Evolutionary conservation across 2,797 vertebrate genomes (phyloP).

Genomic region (Malacoraja senta): DNA sequence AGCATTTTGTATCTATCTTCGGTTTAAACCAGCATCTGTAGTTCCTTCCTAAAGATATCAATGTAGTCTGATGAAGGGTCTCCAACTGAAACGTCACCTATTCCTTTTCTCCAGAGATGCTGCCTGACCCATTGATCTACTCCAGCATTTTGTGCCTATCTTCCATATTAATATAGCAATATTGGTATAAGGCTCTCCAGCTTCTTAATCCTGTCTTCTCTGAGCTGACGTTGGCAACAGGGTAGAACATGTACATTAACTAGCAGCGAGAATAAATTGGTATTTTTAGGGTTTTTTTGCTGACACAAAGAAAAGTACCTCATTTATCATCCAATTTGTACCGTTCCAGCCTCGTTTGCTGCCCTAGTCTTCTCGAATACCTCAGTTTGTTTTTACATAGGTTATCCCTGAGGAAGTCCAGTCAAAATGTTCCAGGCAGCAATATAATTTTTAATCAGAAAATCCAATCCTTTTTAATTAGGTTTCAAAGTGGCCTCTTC

Average conservation of each 20-base stretch:
- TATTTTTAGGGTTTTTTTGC: neutral
- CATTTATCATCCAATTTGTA: slow-evolving; percentile 7
- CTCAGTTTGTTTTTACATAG: neutral
- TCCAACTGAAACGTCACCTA: too few species aligned
- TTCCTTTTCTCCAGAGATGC: too few species aligned
- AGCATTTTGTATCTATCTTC: too few species aligned
- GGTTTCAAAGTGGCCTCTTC: slow-evolving; percentile 1
- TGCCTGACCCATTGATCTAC: too few species aligned
- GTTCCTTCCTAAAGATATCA: too few species aligned
- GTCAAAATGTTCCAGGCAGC: neutral
- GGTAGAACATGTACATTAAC: neutral
- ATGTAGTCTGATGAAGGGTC: too few species aligned
- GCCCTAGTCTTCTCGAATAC: neutral
- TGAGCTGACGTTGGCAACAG: neutral
- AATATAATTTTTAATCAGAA: neutral
- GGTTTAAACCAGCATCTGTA: too few species aligned
- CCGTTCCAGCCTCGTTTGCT: neutral
- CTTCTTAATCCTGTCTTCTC: slow-evolving; percentile 7
- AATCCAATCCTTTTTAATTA: neutral
- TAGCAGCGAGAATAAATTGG: slow-evolving; percentile 1
- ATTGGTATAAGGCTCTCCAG: neutral
- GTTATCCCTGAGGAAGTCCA: neutral
- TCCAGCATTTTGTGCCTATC: too few species aligned
- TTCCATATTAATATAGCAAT: neutral
- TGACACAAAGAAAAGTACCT: slow-evolving; percentile 18